Conservation (phyloP, 2,113 vertebrate genomes). For the Lampris incognitus region DNA sequence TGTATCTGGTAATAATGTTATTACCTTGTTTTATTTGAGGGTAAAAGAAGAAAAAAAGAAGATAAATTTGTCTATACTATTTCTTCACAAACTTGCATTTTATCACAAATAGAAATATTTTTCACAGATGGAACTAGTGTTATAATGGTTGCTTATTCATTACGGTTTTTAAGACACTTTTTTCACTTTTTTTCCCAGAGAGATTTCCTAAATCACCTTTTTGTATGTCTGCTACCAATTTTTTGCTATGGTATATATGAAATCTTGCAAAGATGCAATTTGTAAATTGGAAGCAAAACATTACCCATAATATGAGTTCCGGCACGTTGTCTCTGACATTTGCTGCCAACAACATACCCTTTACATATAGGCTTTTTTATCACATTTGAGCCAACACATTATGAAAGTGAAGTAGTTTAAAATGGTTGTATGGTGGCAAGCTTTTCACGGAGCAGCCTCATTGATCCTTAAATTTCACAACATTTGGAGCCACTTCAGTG, state of each 20-base stretch:
- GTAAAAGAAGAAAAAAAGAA: conserved; percentile 78
- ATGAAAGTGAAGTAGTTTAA: not conserved
- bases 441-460: conserved; percentile 34
- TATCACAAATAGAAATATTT: conserved; percentile 96
- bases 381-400: not conserved
- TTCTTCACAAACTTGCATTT: conserved; percentile 71
- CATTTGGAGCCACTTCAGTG: not conserved
- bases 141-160: conserved; percentile 87
- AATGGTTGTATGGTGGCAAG: not conserved
- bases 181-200: conserved; percentile 84
- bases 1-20: conserved; percentile 89
- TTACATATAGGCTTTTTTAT: not conserved
- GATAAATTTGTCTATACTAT: conserved; percentile 87
- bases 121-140: conserved; percentile 94
- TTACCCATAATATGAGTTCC: conserved; percentile 41
- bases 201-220: conserved; percentile 82
- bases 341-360: not conserved
- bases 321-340: not conserved
- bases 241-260: conserved; percentile 85
- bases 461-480: not conserved
- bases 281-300: conserved; percentile 71
- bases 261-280: conserved; percentile 73
- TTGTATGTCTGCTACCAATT: conserved; percentile 87
- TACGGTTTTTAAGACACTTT: conserved; percentile 86
- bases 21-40: conserved; percentile 89